A percentile compares a stretch with the other conserved stretches of the same genome.
Conservation (phyloP, 2,797 vertebrate species). For the Sebastes hubbsi region DNA sequence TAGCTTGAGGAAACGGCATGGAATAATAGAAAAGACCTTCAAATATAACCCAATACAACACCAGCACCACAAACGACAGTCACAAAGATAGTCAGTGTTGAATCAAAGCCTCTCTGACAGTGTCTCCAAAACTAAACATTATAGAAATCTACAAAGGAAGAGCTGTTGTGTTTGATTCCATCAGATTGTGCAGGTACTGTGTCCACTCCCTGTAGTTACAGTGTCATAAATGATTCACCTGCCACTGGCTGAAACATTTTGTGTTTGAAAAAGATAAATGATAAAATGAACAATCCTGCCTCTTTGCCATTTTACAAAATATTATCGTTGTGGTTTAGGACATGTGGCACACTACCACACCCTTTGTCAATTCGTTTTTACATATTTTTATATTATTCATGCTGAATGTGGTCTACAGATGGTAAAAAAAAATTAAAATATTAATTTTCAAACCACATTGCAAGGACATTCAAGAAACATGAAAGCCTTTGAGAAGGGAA, state of each 20-base stretch:
- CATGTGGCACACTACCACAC: neutral
- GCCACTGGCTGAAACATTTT: neutral
- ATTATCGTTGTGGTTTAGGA: neutral
- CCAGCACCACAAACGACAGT: neutral
- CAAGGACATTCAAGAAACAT: neutral
- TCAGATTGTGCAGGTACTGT: neutral
- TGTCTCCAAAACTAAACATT: neutral
- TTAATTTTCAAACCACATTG: neutral
- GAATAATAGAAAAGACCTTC: neutral
- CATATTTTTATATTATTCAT: neutral
- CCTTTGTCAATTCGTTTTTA: neutral
- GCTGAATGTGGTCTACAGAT: neutral
- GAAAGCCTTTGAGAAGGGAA: neutral
- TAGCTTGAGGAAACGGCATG: neutral
- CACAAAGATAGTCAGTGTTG: neutral
- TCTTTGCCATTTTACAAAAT: neutral
- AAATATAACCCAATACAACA: neutral
- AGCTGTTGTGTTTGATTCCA: neutral
- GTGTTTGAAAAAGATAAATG: neutral
- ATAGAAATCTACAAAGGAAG: neutral
- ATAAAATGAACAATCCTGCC: neutral
- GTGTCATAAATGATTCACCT: neutral
- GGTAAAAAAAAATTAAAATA: neutral
- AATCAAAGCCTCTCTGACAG: neutral
- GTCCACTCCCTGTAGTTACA: neutral